Percentiles rank a stretch among this genome's conserved stretches.
Evolutionary conservation across 2,888 invertebrate genomes (phyloP).

Genomic region (Synanthedon formicaeformis): DNA sequence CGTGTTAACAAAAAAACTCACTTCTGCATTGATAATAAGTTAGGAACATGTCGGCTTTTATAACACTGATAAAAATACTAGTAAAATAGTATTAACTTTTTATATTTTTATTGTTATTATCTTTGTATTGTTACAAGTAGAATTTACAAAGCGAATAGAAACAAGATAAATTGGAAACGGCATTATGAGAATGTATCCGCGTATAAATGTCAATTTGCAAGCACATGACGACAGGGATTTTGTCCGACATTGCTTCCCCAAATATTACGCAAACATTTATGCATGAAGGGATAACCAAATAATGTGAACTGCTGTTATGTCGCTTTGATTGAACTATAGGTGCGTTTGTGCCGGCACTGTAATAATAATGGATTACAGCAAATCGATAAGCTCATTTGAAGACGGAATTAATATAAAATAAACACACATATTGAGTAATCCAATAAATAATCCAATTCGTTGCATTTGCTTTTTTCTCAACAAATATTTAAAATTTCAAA

Average conservation of each 20-base stretch:
- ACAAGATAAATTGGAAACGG: neutral
- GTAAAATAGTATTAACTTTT: neutral
- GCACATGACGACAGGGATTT: neutral
- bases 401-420: too few species aligned
- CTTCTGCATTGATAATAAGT: too few species aligned
- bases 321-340: constrained; percentile 34
- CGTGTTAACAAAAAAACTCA: too few species aligned
- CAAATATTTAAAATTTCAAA: too few species aligned
- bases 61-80: too few species aligned
- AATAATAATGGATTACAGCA: neutral
- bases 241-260: constrained; percentile 29
- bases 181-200: neutral
- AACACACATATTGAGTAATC: too few species aligned
- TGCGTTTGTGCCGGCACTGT: constrained; percentile 3
- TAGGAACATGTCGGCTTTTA: too few species aligned
- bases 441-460: too few species aligned
- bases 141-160: neutral
- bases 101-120: neutral
- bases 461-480: too few species aligned
- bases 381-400: too few species aligned
- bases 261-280: constrained; percentile 65
- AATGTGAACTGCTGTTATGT: constrained; percentile 39
- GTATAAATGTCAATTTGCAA: neutral
- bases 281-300: constrained; percentile 44
- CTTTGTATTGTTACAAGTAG: neutral